These are phyloP conservation scores for Maccullochella peelii DNA, from an alignment of 2,113 vertebrate genomes.

Conservation along the genomic window DNA sequence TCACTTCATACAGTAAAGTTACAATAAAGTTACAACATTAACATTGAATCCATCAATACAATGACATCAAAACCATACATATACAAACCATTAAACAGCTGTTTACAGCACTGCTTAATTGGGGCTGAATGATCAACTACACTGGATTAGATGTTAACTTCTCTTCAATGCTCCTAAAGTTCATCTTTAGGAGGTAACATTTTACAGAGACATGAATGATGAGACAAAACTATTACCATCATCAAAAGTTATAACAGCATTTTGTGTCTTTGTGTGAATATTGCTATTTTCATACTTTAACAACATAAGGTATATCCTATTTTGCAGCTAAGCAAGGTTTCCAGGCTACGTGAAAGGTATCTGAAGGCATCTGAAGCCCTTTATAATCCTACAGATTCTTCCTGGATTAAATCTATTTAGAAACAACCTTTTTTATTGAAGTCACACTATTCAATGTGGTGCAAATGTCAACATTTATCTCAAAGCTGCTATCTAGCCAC, in stretches of 20 bases:
- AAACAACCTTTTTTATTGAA: conserved; percentile 33
- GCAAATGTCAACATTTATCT: conserved; percentile 69
- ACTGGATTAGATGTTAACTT: not conserved
- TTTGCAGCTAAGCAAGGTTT: not conserved
- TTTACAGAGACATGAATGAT: not conserved
- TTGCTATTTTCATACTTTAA: not conserved
- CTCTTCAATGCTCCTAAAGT: not conserved
- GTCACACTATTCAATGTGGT: conserved; percentile 11
- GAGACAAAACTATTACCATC: not conserved
- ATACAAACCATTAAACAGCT: not conserved
- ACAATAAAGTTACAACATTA: too few relatives aligned
- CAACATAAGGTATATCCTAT: not conserved
- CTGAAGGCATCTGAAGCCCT: not conserved
- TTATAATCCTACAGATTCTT: conserved; percentile 24
- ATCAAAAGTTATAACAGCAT: not conserved
- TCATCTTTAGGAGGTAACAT: not conserved
- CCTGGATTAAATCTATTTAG: conserved; percentile 39
- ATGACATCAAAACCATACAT: too few relatives aligned
- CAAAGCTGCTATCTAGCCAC: conserved; percentile 48
- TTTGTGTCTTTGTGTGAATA: not conserved
- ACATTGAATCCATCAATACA: too few relatives aligned
- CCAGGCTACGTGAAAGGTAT: not conserved
- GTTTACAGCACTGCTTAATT: not conserved
- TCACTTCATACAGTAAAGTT: too few relatives aligned
- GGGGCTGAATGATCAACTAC: not conserved